phyloP scores from a whole-genome alignment of 2,797 vertebrate genomes.

The Aphelocoma californica region DNA sequence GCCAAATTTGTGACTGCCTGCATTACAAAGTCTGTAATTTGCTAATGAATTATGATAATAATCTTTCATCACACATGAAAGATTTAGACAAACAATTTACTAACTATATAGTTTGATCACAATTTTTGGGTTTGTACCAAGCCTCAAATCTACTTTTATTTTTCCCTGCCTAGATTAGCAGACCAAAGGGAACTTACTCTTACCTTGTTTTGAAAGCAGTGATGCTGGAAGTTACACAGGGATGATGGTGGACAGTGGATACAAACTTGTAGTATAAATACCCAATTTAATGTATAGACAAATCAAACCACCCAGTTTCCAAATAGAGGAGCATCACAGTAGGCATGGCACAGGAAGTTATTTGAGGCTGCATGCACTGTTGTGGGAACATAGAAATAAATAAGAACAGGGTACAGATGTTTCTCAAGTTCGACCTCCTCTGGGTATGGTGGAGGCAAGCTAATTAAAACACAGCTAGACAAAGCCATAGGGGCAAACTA shows the following conservation, averaged over 20 bases:
- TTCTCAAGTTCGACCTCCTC: not conserved
- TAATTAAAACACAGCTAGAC: not conserved
- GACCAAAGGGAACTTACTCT: slow-evolving; percentile 35
- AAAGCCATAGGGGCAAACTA: not conserved
- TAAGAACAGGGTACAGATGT: not conserved
- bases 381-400: not conserved
- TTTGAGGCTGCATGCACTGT: not conserved
- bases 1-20: slow-evolving; percentile 80
- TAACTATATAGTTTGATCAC: slow-evolving; percentile 81
- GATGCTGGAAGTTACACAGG: not conserved
- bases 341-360: not conserved
- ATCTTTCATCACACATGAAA: slow-evolving; percentile 83
- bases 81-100: slow-evolving; percentile 80
- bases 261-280: not conserved
- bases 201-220: slow-evolving; percentile 29
- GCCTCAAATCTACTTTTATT: slow-evolving; percentile 65
- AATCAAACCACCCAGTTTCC: not conserved
- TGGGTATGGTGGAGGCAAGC: not conserved
- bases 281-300: not conserved
- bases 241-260: not conserved
- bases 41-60: slow-evolving; percentile 83
- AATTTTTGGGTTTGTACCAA: slow-evolving; percentile 75
- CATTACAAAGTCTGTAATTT: slow-evolving; percentile 82
- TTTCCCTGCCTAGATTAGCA: slow-evolving; percentile 35
- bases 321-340: not conserved